Conservation (phyloP, 2,797 vertebrate genomes). For the Peromyscus attwateri region DNA sequence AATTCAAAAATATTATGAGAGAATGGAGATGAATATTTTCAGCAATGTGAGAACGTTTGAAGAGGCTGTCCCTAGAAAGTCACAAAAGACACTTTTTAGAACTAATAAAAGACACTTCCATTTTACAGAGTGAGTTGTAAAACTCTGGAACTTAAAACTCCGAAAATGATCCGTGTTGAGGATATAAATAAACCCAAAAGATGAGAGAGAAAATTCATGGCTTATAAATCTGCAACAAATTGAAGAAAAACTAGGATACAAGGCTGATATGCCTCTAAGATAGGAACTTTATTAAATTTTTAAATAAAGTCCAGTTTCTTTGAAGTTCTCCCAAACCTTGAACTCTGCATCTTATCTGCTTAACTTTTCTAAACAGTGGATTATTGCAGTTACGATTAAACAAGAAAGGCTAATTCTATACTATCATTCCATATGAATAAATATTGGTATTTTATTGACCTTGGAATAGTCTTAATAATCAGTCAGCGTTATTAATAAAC, state of each 20-base stretch:
- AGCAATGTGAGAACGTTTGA: slow-evolving; percentile 68
- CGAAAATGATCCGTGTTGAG: slow-evolving; percentile 57
- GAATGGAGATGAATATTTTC: slow-evolving; percentile 66
- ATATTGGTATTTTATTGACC: neutral
- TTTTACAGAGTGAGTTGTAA: slow-evolving; percentile 80
- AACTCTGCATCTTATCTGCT: neutral
- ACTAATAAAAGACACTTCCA: slow-evolving; percentile 78
- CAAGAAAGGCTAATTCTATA: neutral
- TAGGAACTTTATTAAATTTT: slow-evolving; percentile 55
- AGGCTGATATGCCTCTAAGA: neutral
- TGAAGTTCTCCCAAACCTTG: slow-evolving; percentile 7
- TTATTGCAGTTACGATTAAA: neutral
- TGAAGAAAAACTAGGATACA: slow-evolving; percentile 34
- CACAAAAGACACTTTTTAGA: slow-evolving; percentile 76
- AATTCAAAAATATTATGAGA: slow-evolving; percentile 80
- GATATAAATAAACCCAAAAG: slow-evolving; percentile 64
- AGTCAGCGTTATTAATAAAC: neutral
- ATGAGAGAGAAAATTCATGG: slow-evolving; percentile 62
- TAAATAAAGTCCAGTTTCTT: neutral
- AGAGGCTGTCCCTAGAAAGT: slow-evolving; percentile 72
- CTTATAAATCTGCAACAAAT: slow-evolving; percentile 54
- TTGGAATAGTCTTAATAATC: neutral
- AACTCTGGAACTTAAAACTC: slow-evolving; percentile 61
- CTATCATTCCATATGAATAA: neutral
- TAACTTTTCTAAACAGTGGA: slow-evolving; percentile 16